These are phyloP conservation scores for Saguinus imperator DNA, from an alignment of 2,113 vertebrate genomes.

Conservation along the genomic window DNA sequence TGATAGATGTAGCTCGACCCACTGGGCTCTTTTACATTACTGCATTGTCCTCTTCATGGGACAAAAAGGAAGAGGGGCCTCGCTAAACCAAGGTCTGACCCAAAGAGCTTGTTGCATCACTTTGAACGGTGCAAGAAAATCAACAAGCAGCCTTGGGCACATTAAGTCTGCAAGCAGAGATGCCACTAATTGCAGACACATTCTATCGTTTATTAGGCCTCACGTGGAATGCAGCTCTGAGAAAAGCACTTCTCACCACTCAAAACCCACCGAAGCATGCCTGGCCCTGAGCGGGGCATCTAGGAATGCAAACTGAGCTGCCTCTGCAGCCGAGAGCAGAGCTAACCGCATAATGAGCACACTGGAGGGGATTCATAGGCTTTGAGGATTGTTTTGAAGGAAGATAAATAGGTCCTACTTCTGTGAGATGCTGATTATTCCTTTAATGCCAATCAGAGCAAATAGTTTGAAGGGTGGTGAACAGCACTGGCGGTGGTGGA, in stretches of 20 bases:
- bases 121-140: background rate
- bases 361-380: background rate
- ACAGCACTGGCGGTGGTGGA: background rate
- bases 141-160: background rate
- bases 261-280: background rate
- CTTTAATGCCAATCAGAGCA: background rate
- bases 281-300: slow-evolving; percentile 22
- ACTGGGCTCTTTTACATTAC: background rate
- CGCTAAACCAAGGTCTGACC: background rate
- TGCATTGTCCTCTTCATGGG: background rate
- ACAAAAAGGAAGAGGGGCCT: background rate
- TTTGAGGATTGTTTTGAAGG: background rate
- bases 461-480: background rate
- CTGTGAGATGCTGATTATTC: background rate
- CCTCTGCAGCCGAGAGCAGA: background rate
- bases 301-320: background rate
- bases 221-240: background rate
- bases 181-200: background rate
- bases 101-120: background rate
- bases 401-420: background rate
- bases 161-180: background rate
- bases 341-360: background rate
- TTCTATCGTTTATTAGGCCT: slow-evolving; percentile 39
- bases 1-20: background rate
- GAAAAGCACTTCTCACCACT: slow-evolving; percentile 37